A percentile compares a stretch with the other conserved stretches of the same genome.
These are phyloP conservation scores for Phalacrocorax pelagicus DNA, from an alignment of 2,113 vertebrate genomes.

Conservation along the genomic window DNA sequence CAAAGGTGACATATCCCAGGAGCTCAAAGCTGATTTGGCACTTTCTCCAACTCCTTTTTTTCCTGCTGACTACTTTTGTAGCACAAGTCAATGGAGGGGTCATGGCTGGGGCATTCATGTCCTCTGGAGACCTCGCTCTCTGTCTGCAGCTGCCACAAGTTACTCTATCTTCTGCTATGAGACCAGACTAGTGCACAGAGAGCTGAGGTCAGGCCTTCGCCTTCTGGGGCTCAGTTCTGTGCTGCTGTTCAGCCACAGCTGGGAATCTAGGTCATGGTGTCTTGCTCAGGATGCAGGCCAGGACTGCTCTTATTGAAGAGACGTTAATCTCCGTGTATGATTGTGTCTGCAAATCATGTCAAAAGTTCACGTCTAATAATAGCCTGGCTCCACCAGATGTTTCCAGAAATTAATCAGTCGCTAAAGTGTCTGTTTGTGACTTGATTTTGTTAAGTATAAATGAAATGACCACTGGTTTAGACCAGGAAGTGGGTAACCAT, in stretches of 20 bases:
- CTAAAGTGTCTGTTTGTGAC: conserved; percentile 3
- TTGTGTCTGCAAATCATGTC: conserved; percentile 62
- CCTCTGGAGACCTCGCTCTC: neutral
- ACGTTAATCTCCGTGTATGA: conserved; percentile 55
- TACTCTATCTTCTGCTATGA: neutral
- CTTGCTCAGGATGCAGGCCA: neutral
- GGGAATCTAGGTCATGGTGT: conserved; percentile 15
- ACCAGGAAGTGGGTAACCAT: neutral
- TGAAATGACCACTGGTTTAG: neutral
- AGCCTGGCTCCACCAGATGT: conserved; percentile 54
- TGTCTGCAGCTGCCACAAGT: neutral
- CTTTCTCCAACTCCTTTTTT: neutral
- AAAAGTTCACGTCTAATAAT: conserved; percentile 60
- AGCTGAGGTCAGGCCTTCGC: neutral
- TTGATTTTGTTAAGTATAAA: conserved; percentile 47
- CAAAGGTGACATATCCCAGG: neutral
- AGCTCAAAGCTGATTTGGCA: neutral
- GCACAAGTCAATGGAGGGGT: neutral
- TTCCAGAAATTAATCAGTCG: conserved; percentile 62
- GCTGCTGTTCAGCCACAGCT: neutral
- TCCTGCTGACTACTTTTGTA: neutral
- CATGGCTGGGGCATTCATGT: accelerated
- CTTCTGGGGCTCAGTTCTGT: neutral
- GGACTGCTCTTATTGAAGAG: neutral
- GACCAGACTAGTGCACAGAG: neutral